These are phyloP conservation scores for Xiphydria camelus DNA, from an alignment of 2,888 invertebrate species.

Conservation along the genomic window DNA sequence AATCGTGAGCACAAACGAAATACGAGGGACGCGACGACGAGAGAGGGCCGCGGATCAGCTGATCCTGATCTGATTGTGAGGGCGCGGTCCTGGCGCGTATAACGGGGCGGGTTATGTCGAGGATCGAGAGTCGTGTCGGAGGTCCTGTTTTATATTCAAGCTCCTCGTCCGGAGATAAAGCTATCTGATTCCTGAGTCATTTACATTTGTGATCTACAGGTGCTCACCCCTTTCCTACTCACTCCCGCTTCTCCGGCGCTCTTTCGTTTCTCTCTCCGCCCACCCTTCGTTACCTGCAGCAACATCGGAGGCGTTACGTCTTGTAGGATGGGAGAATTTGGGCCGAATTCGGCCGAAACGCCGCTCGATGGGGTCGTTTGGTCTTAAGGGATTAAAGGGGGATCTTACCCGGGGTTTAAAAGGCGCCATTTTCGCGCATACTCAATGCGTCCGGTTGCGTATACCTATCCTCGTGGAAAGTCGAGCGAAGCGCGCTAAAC, in stretches of 20 bases:
- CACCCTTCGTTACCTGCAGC: no score
- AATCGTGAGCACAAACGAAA: constrained; percentile 19
- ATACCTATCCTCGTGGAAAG: no score
- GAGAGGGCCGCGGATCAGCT: neutral
- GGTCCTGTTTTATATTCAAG: constrained; percentile 27
- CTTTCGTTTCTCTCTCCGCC: neutral
- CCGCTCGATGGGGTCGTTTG: no score
- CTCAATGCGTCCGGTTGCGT: no score
- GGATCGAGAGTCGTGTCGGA: constrained; percentile 9
- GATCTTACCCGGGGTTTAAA: no score
- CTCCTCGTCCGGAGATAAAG: constrained; percentile 19
- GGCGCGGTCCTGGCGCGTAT: constrained; percentile 24
- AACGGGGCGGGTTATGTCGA: no score
- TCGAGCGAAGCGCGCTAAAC: no score
- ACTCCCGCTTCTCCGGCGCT: neutral
- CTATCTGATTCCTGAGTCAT: constrained; percentile 19
- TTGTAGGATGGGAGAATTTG: no score
- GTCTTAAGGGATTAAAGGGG: no score
- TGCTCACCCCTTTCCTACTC: neutral
- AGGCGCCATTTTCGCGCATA: no score
- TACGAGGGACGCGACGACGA: constrained; percentile 15
- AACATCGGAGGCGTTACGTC: no score
- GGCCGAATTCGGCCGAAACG: no score
- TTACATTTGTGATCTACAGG: constrained; percentile 17
- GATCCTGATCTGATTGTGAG: constrained; percentile 35